Evolutionary conservation across 2,888 invertebrate species (phyloP).

Genomic region (Asteroscopus sphinx): DNA sequence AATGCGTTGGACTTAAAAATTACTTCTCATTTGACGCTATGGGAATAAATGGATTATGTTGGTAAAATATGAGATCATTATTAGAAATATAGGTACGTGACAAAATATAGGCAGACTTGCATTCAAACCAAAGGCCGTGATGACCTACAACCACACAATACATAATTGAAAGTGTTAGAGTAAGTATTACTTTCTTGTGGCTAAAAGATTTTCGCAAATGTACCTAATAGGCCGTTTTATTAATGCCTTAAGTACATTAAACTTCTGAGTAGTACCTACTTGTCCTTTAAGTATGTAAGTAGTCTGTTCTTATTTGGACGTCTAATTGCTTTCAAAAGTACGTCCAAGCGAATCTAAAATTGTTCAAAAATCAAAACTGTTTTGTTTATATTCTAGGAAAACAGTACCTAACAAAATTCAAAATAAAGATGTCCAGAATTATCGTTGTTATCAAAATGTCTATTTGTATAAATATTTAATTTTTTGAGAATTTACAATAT

Average conservation of each 20-base stretch:
- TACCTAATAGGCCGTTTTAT: slow-evolving; percentile 15
- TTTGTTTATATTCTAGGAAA: slow-evolving; percentile 21
- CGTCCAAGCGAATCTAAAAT: not conserved
- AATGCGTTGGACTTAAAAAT: slow-evolving; percentile 3
- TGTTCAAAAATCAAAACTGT: slow-evolving; percentile 23
- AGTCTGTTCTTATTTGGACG: slow-evolving; percentile 1
- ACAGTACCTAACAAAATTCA: slow-evolving; percentile 20
- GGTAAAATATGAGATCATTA: not conserved
- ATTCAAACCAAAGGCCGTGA: not conserved
- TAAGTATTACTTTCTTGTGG: slow-evolving; percentile 3
- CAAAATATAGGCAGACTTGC: not conserved
- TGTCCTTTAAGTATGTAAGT: not conserved
- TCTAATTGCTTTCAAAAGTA: slow-evolving; percentile 7
- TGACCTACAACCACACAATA: not conserved
- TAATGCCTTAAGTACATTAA: slow-evolving; percentile 30
- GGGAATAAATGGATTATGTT: slow-evolving; percentile 6
- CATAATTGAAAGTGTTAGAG: slow-evolving; percentile 1
- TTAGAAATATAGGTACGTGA: no score
- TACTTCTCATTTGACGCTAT: slow-evolving; percentile 8
- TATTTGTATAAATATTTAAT: slow-evolving; percentile 57
- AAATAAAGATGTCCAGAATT: slow-evolving; percentile 44
- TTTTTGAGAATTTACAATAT: slow-evolving; percentile 57
- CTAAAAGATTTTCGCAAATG: slow-evolving; percentile 14
- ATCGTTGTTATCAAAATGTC: slow-evolving; percentile 51
- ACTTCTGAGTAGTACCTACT: no score